Evolutionary conservation across 2,113 vertebrate species (phyloP).

Genomic region (Xenopus laevis): DNA sequence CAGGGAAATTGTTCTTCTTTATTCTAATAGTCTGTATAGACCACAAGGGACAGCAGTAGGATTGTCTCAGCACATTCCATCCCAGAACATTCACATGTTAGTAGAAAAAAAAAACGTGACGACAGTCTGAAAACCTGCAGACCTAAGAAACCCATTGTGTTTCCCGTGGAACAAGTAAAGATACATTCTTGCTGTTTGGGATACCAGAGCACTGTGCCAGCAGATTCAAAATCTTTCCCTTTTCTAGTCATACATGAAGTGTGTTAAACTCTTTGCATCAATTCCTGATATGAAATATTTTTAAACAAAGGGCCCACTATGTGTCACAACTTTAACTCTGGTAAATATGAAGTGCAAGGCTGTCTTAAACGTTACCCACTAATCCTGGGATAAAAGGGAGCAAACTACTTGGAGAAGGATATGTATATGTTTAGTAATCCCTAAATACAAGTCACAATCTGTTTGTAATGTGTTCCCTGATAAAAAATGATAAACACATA

Average conservation of each 20-base stretch:
- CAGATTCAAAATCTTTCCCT: constrained; percentile 64
- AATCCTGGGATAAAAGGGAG: too few species aligned
- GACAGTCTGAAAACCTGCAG: constrained; percentile 49
- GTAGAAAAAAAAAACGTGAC: constrained; percentile 13
- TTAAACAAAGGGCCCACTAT: constrained; percentile 46
- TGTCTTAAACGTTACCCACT: not conserved
- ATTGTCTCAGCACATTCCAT: constrained; percentile 64
- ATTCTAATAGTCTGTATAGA: constrained; percentile 34
- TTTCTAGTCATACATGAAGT: constrained; percentile 64
- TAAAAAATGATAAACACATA: too few species aligned
- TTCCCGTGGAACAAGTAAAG: constrained; percentile 60
- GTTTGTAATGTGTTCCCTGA: too few species aligned
- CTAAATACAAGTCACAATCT: too few species aligned
- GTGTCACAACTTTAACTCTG: not conserved
- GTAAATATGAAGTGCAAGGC: not conserved
- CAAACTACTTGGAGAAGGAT: too few species aligned
- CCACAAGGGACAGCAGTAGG: constrained; percentile 43
- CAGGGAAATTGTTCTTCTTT: not conserved
- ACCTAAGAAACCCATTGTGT: constrained; percentile 52
- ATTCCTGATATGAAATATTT: constrained; percentile 46
- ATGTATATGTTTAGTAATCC: too few species aligned
- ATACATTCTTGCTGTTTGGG: constrained; percentile 57
- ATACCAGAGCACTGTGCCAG: constrained; percentile 53
- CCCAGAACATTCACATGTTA: constrained; percentile 56
- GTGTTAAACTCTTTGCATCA: constrained; percentile 14